Base-by-base conservation (phyloP, 2,113 vertebrate genomes). In the Gorilla gorilla region DNA sequence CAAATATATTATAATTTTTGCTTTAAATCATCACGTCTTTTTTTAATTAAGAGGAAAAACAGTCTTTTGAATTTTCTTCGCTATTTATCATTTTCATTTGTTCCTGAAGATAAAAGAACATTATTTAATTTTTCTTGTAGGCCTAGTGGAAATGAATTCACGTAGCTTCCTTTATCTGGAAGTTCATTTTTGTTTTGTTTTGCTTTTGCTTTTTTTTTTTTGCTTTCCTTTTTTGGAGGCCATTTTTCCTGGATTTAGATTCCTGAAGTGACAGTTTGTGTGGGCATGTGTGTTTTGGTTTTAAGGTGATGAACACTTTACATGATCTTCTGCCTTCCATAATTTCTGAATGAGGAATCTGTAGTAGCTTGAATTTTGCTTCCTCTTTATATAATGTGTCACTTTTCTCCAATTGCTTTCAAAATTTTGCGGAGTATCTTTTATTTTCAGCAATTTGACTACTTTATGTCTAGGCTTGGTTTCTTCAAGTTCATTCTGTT, bases 11-110 rank as follows among this genome's bases (percentile, higher is more conserved):
- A 22, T 75, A 57, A 84, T 52, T 84, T 93, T 75, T 93, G 16
- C 32, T 90, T 92, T 91, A 87, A 93, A n/a, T 57, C 64, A 27
- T 72, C 48, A 88, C 11, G 12, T 64, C 81, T 95, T 94, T 73
- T 89, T 88, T 40, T 93, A 90, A 80, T 80, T 91, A 27, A 73
- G 35, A 70, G 32, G n/a, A 89, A 89, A 73, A 50, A 79, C 2
- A 52, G 20, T 72, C 43, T 35, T 75, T 90, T 81, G 11, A 79
- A 38, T 76, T 75, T 79, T 72, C 35, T 45, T 48, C 84, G 73
- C 16, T 55, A 43, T 66, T 87, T 72, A 32, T 93, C 35, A 88
- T 78, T 92, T 94, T 40, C 6, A 88, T 92, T 94, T 84, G 11
- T 80, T 89, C n/a, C 32, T 30, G 38, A 79, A 70, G 30, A 59